These are phyloP conservation scores for Penaeus indicus DNA, from an alignment of 1,140 invertebrate species.

Conservation along the genomic window DNA sequence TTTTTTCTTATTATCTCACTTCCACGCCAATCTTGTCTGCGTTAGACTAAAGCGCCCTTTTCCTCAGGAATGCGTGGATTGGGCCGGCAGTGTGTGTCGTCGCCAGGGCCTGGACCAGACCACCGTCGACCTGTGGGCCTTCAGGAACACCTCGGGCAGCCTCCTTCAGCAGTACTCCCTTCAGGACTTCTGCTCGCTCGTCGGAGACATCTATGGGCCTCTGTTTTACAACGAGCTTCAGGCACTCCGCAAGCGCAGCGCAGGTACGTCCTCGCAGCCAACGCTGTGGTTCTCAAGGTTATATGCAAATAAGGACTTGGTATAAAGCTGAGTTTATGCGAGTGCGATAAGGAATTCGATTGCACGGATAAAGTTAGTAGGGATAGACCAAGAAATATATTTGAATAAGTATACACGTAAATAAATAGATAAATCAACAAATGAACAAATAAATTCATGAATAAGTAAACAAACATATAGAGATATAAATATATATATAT, in stretches of 20 bases:
- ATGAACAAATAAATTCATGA: too few species aligned
- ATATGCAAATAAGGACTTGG: not conserved
- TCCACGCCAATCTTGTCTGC: not conserved
- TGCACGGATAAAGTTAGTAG: too few species aligned
- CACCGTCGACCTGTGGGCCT: slow-evolving; percentile 42
- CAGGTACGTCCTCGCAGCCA: slow-evolving; percentile 23
- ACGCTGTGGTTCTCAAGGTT: not conserved
- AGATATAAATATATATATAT: too few species aligned
- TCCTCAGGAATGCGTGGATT: slow-evolving; percentile 49
- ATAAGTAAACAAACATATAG: too few species aligned
- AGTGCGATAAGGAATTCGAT: too few species aligned
- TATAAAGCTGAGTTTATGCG: too few species aligned
- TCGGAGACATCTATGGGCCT: slow-evolving; percentile 36
- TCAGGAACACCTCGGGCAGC: not conserved
- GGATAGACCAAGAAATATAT: too few species aligned
- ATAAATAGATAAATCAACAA: too few species aligned
- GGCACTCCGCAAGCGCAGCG: not conserved
- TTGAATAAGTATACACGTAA: too few species aligned
- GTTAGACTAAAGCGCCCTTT: too few species aligned
- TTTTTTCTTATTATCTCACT: not conserved
- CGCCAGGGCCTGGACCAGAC: slow-evolving; percentile 21
- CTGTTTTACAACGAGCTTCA: slow-evolving; percentile 29
- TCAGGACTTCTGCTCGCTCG: slow-evolving; percentile 38
- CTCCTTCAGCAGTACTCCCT: slow-evolving; percentile 11
- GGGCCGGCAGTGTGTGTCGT: slow-evolving; percentile 49